Evolutionary conservation across 1,140 invertebrate genomes (phyloP).

Genomic region (Gryllus bimaculatus): DNA sequence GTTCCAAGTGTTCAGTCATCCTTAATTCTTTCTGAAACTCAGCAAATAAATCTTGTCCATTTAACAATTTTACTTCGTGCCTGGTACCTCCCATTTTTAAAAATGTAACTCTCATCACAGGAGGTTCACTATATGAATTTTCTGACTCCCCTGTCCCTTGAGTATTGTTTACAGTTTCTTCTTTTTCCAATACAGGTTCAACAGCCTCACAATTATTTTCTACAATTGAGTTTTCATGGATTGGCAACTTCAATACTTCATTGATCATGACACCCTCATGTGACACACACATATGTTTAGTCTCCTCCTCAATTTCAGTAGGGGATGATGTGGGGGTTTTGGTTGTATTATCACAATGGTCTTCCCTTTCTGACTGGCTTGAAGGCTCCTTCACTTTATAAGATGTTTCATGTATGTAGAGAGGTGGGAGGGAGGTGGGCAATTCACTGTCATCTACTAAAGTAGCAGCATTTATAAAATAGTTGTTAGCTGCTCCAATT

Average conservation of each 20-base stretch:
- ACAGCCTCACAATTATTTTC: not conserved
- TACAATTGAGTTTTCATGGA: not conserved
- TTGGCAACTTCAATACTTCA: not conserved
- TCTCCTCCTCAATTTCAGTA: not conserved
- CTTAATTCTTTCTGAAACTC: conserved; percentile 22
- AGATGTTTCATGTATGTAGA: not conserved
- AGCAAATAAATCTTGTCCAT: conserved; percentile 17
- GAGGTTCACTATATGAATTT: not conserved
- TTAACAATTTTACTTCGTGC: conserved; percentile 12
- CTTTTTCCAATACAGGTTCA: not conserved
- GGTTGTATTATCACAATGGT: too few relatives aligned
- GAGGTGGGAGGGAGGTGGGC: conserved; percentile 8
- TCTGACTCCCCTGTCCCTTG: not conserved
- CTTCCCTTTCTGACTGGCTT: not conserved
- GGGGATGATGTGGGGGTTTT: not conserved
- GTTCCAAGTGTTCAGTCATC: conserved; percentile 19
- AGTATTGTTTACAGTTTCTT: not conserved
- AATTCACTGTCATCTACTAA: conserved; percentile 22
- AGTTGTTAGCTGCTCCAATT: conserved; percentile 18
- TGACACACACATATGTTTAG: not conserved
- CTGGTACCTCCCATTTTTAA: not conserved
- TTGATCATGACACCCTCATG: not conserved
- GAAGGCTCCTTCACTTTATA: not conserved
- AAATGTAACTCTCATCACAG: not conserved
- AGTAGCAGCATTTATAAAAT: conserved; percentile 23